These are phyloP conservation scores for Poeciliopsis occidentalis DNA, from an alignment of 2,113 vertebrate species.

Conservation along the genomic window DNA sequence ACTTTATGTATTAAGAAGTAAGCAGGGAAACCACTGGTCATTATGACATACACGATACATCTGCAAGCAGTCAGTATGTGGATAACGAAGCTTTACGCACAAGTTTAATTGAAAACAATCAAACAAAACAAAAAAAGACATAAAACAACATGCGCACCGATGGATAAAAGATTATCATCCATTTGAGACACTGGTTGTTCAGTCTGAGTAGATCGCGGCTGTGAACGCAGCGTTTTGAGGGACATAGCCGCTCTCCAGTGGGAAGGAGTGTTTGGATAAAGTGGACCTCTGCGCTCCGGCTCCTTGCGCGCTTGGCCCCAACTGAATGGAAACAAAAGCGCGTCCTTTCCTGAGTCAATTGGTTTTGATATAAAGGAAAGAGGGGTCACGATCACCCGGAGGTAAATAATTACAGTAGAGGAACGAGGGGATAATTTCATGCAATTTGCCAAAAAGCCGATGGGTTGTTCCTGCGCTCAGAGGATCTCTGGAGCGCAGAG, in stretches of 20 bases:
- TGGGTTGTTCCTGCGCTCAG: not conserved
- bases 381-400: constrained; percentile 64
- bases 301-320: constrained; percentile 55
- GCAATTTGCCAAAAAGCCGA: not conserved
- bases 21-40: no score
- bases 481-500: no score
- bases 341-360: constrained; percentile 79
- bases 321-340: constrained; percentile 63
- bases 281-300: constrained; percentile 46
- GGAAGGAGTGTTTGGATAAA: constrained; percentile 61
- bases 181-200: not conserved
- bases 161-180: not conserved
- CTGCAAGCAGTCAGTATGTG: not conserved
- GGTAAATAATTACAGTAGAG: constrained; percentile 59
- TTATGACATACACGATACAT: no score
- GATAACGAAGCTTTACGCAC: constrained; percentile 17
- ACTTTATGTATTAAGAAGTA: not conserved
- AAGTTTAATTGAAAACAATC: not conserved
- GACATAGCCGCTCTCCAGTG: constrained; percentile 49
- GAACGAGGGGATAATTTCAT: not conserved
- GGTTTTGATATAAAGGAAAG: constrained; percentile 69
- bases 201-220: constrained; percentile 6
- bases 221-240: not conserved
- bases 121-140: not conserved
- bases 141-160: constrained; percentile 1